These are phyloP conservation scores for Pseudobourletiella spinata DNA, from an alignment of 1,140 invertebrate genomes.

Conservation along the genomic window DNA sequence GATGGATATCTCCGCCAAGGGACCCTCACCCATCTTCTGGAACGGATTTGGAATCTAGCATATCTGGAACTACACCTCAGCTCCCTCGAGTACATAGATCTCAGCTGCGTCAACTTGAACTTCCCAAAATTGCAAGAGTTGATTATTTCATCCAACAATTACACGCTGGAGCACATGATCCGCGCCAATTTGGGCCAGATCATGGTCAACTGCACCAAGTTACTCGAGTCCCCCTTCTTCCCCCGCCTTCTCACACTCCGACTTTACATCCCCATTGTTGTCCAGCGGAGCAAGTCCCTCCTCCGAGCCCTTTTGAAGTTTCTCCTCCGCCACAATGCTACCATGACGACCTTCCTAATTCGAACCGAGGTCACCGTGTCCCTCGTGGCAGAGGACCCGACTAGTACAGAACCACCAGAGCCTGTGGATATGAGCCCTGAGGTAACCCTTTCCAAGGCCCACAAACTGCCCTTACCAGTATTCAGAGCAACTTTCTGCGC, in stretches of 20 bases:
- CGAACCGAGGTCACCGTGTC: not conserved
- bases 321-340: not conserved
- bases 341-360: constrained; percentile 3
- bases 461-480: not conserved
- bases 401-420: not conserved
- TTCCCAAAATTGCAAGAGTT: constrained; percentile 9
- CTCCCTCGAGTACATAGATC: not conserved
- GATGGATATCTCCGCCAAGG: not conserved
- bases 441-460: not conserved
- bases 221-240: not conserved
- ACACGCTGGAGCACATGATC: not conserved
- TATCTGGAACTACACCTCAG: constrained; percentile 6
- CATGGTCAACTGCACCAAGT: constrained; percentile 6
- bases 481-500: constrained; percentile 6
- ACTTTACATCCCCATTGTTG: not conserved
- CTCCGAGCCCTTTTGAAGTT: constrained; percentile 2
- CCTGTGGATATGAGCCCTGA: not conserved
- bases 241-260: constrained; percentile 1
- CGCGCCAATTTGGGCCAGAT: not conserved
- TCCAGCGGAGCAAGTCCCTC: not conserved
- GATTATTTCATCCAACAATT: constrained; percentile 6
- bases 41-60: not conserved
- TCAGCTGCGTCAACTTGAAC: not conserved
- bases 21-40: not conserved
- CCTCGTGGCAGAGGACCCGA: not conserved